These are phyloP conservation scores for Malurus cyaneus DNA, from an alignment of 2,113 vertebrate genomes.

Conservation along the genomic window DNA sequence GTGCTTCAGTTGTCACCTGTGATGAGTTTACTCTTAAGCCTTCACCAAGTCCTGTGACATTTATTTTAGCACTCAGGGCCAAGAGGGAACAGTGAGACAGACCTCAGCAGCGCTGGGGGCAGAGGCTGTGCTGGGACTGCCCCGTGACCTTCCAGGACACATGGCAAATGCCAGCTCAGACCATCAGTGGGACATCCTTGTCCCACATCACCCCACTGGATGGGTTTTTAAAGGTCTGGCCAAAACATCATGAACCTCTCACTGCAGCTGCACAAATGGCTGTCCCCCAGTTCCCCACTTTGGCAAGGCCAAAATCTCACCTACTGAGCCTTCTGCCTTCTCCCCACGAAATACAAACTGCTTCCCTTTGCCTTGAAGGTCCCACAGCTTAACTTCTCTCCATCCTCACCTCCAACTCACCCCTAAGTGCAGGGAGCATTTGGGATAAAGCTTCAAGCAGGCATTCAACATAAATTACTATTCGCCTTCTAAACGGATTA, in stretches of 20 bases:
- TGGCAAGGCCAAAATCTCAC: background rate
- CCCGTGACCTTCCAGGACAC: fast-evolving
- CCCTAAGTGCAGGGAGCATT: background rate
- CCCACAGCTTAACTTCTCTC: background rate
- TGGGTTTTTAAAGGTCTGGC: background rate
- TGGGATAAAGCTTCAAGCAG: slow-evolving; percentile 9
- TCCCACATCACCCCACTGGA: fast-evolving
- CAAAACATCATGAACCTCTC: background rate
- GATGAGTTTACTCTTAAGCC: background rate
- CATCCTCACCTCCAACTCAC: background rate
- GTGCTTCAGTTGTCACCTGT: background rate
- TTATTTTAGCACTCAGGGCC: background rate
- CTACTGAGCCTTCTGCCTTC: background rate
- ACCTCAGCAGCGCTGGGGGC: background rate
- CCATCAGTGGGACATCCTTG: background rate
- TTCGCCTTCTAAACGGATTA: slow-evolving; percentile 48
- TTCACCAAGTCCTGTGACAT: background rate
- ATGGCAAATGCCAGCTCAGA: fast-evolving
- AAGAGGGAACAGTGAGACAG: background rate
- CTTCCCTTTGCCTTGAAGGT: background rate
- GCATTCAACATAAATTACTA: slow-evolving; percentile 2
- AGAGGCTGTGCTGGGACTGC: background rate
- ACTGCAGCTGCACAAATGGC: background rate
- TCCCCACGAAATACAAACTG: background rate
- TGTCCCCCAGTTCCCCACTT: background rate